Base-by-base conservation (phyloP, 2,797 vertebrate species). In the Pangasius mekongensis region DNA sequence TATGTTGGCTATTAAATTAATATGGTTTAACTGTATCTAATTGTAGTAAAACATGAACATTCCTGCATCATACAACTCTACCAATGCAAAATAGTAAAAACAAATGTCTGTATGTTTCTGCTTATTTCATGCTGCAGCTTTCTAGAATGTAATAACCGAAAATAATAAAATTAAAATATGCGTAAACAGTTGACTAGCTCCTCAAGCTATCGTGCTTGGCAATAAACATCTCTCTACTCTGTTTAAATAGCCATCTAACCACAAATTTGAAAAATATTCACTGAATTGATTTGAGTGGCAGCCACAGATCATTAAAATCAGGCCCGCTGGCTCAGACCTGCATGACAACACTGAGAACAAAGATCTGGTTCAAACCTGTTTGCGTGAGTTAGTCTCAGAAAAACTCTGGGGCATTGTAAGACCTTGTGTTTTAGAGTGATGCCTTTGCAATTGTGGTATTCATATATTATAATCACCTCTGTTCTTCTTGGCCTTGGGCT, bases 321-420 rank as follows among this genome's bases (percentile, higher is more conserved):
- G 85, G 18, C 73, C 22, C 39, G 24, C 64, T 85, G 86, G 83
- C 87, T 64, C 81, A 27, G 58, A 86, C 73, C 43, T 71, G 52
- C 78, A 67, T 85, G 86, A 78, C 73, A 74, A 64, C 78, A 66
- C 89, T 47, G 47, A 58, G 58, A 66, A 69, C 66, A 49, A 88
- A 86, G 86, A 89, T 87, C 88, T 84, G 88, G 87, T 86, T 89
- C 36, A 87, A 85, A 90, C 87, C 84, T 89, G 87, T 86, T 73
- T 91, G 86, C n/a, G 69, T 91, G 67, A 74, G 73, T 81, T 58
- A 22, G 27, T 76, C 69, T 39, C 58, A 24, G 36, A 49, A 54
- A 69, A 54, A 56, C 76, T 86, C 20, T 86, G 69, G 86, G 69
- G 83, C 60, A 30, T 80, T 89, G 77, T 83, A 86, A 83, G 73